Base-by-base conservation (phyloP, 2,797 vertebrate genomes). In the Schizopygopsis pylzovi region DNA sequence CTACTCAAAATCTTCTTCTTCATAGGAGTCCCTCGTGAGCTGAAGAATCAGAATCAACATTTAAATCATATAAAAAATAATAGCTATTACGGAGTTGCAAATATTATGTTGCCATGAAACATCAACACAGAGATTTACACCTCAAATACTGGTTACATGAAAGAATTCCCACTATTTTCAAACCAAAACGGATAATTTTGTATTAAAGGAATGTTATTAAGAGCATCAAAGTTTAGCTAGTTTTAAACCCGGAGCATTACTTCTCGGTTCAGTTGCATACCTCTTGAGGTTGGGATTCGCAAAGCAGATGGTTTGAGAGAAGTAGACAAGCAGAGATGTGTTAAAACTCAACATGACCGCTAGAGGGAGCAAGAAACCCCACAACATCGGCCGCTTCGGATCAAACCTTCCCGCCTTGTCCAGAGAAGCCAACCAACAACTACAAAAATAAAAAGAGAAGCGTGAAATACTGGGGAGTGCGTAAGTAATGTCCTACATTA, bases 381-480 rank as follows among this genome's bases (percentile, higher is more conserved):
- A 94, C 18, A 96, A 82, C 88, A 94, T 89, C 13, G 94, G 93
- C 81, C 94, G 94, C 22, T 78, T 59, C 6, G 88, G 73, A 37
- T 92, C 86, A 83, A 94, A 91, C 0, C 52, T 41, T 5, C 88
- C 54, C 0, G 87, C 0, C 22, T 80, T 5, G 56, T 94, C 87
- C 56, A 93, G 13, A 76, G 87, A 90, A 54, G 94, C 92, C 7
- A 96, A 92, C 95, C 96, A 96, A 84, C 94, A 97, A 82, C 96
- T 96, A 75, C 87, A 77, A 56, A 25, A 65, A 52, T 39, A 65
- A 25, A 47, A 39, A 37, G 39, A 73, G 13, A 25, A 43, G 16
- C 0, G 4, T n/a, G 52, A 59, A 54, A 25, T 18, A 25, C 20
- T 11, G 7, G 4, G 10, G 16, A 33, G 22, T 56, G 12, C 6